Percentiles rank a stretch among this genome's conserved stretches.
Conservation (phyloP, 2,888 invertebrate genomes). For the Dilophus febrilis region DNA sequence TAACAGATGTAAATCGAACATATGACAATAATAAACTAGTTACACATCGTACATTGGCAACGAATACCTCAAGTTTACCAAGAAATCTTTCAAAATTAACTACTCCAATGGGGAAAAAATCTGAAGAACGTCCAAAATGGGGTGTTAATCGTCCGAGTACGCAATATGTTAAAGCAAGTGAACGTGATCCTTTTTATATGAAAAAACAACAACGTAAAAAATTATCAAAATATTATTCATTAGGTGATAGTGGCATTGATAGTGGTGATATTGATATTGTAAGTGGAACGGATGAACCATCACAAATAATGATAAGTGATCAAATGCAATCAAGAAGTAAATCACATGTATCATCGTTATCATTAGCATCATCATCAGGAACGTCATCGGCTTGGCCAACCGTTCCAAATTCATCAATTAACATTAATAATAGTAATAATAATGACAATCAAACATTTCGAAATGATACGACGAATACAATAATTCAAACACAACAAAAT, state of each 20-base stretch:
- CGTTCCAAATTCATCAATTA: not conserved
- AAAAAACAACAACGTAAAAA: constrained; percentile 47
- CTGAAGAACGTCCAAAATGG: constrained; percentile 56
- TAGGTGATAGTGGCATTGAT: constrained; percentile 22
- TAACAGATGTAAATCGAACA: not conserved
- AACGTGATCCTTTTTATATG: constrained; percentile 66
- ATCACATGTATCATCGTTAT: not conserved
- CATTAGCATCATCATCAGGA: not conserved
- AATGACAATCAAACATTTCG: too few species aligned
- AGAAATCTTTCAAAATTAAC: constrained; percentile 19
- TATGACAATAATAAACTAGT: not conserved
- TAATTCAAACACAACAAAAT: not conserved
- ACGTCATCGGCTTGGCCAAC: not conserved
- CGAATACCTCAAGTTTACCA: constrained; percentile 7
- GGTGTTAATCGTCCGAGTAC: constrained; percentile 60
- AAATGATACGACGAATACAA: too few species aligned
- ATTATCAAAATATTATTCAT: constrained; percentile 40
- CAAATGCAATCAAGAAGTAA: not conserved
- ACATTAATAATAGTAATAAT: not conserved
- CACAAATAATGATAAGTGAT: not conserved
- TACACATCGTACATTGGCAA: not conserved
- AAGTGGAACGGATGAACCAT: not conserved
- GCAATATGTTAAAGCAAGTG: constrained; percentile 76
- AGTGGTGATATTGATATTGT: not conserved
- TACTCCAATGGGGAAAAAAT: constrained; percentile 17